Conservation (phyloP, 2,888 invertebrate genomes). For the Campoletis raptor region DNA sequence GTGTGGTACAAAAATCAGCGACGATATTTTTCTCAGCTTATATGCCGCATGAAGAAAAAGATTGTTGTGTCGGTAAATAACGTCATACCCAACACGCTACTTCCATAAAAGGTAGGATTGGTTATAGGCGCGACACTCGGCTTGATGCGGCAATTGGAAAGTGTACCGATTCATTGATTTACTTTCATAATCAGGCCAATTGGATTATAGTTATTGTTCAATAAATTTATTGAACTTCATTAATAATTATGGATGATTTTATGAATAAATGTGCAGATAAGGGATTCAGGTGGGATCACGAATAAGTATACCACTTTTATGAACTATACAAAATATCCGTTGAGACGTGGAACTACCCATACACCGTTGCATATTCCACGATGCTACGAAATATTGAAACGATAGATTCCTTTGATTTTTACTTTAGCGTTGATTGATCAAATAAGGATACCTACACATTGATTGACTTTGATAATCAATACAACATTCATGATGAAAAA, state of each 20-base stretch:
- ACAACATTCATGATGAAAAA: constrained; percentile 17
- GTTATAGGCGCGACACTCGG: neutral
- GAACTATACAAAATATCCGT: neutral
- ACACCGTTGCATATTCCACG: neutral
- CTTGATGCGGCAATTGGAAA: constrained; percentile 55
- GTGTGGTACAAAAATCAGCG: constrained; percentile 31
- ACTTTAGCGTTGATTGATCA: neutral
- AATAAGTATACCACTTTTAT: neutral
- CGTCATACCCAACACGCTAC: constrained; percentile 62
- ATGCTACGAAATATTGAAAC: neutral
- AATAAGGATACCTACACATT: neutral
- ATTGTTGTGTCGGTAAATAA: constrained; percentile 60
- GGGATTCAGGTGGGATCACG: neutral
- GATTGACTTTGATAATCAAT: constrained; percentile 2
- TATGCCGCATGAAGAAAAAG: constrained; percentile 14
- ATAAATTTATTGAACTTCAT: neutral
- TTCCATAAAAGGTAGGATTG: constrained; percentile 67
- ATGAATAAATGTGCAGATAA: neutral
- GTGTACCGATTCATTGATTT: constrained; percentile 58
- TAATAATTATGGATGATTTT: neutral
- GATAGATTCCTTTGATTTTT: neutral
- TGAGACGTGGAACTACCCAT: neutral
- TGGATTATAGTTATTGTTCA: neutral
- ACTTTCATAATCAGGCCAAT: neutral
- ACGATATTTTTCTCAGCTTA: constrained; percentile 28